These are phyloP conservation scores for Xenentodon cancila DNA, from an alignment of 2,797 vertebrate species.

Conservation along the genomic window DNA sequence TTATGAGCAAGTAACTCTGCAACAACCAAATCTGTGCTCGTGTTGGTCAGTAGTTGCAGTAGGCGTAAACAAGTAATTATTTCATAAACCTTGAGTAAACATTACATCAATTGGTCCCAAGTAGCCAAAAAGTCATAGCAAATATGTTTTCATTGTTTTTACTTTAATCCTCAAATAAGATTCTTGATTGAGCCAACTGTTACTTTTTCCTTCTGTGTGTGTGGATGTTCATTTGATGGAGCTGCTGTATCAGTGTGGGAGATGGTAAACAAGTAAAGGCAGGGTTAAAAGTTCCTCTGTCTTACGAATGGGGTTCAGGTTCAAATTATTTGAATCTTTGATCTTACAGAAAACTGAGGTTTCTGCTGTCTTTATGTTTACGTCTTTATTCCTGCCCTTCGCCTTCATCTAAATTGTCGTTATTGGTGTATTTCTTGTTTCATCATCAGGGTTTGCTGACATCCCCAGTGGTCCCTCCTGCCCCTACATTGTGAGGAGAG, in stretches of 20 bases:
- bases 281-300: no score
- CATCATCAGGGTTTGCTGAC: conserved; percentile 84
- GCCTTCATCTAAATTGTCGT: background rate
- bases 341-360: no score
- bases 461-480: conserved; percentile 85
- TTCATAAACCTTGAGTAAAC: background rate
- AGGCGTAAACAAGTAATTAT: background rate
- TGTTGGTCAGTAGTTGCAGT: no score
- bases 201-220: no score
- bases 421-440: background rate
- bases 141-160: background rate
- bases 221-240: no score
- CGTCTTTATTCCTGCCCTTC: no score
- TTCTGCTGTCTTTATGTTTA: no score
- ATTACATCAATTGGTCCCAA: background rate
- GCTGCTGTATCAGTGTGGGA: no score
- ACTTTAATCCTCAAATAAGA: background rate
- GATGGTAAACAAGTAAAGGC: no score
- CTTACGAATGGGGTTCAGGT: no score
- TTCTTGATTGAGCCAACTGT: background rate
- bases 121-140: background rate
- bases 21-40: background rate
- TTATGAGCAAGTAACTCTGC: background rate
- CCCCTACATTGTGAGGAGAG: conserved; percentile 85
- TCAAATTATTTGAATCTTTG: no score